Evolutionary conservation across 2,797 vertebrate species (phyloP), one percentile per base, ranked within the genome.

Genomic region (Sus cebifrons): DNA sequence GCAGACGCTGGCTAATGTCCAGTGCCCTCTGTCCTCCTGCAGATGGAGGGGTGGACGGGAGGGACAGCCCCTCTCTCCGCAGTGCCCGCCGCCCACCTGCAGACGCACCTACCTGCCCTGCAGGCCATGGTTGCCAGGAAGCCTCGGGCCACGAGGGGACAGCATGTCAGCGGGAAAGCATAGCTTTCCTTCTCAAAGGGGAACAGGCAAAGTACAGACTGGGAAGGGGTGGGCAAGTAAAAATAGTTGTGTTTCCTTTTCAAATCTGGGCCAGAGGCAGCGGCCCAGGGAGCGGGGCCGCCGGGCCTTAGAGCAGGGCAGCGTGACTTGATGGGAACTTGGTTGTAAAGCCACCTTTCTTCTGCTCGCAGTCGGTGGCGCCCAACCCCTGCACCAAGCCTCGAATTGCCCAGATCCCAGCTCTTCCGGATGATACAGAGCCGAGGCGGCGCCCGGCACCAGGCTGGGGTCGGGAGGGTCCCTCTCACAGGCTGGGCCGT

Each of bases 401-500:
- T 56, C 56, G 18, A 0, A 0, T 29, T 11, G 23, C 21, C 67
- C 20, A 13, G 54, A 29, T n/a, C 1, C 7, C 0, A 2, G 16
- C 7, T 40, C 71, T 89, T 29, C 64, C 1, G 4, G 4, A 27
- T 14, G 27, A 10, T 40, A 8, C 6, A 2, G 1, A 29, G 58
- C 25, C 2, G 2, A 0, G 9, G 52, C 4, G 4, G 21, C 0
- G 0, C 12, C 54, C 2, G 13, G 62, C 29, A 0, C n/a, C 3
- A 32, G 5, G 68, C 54, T 1, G 2, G 36, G 67, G 32, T 10
- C 16, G 1, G 2, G 64, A 32, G 4, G 0, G 6, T 15, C 36
- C 54, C 1, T 5, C 40, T 15, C 60, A 14, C n/a, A 7, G 44
- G 44, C 70, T 54, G 4, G 16, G 32, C 56, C 13, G 5, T 6